Base-by-base conservation (phyloP, 1,140 invertebrate genomes). In the Philopotamus ludificatus region DNA sequence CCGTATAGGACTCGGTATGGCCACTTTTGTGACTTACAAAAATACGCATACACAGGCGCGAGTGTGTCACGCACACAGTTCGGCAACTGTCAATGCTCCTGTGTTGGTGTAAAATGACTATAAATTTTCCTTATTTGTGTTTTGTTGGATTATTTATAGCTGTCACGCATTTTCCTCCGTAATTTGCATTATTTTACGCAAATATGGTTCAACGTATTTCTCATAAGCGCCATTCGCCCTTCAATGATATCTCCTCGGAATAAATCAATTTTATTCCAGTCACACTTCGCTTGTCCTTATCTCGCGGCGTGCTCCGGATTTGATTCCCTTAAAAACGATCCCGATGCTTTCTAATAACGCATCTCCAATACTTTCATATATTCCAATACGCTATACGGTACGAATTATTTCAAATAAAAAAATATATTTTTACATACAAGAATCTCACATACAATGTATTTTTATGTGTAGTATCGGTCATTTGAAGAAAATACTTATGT, bases 41-140 rank as follows among this genome's bases (percentile, higher is more conserved):
- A 49, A 49, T 49, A 49, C 15, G 47, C 47, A 21, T 49, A 21
- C 3, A 21, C 39, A 8, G 18, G 26, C 21, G 51, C 34, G 20
- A 10, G 54, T 57, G 26, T 42, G 54, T 57, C 54, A 39, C 15
- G 15, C 47, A 34, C 21, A n/a, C 53, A 34, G 4, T 12, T 7
- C 28, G 28, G 28, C 28, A 7, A 4, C 28, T 34, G 28, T 34
- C 28, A 34, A 34, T 34, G 53, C 53, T n/a, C 22, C 20, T 18
- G 57, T 47, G 57, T 26, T n/a, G n/a, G 42, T 42, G 44, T 44
- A 44, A 21, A 60, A 47, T 60, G 57, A 60, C 60, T 50, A 51
- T 67, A 67, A 67, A 67, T 67, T 67, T 63, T 53, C 51, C 60
- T 67, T 67, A 67, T 51, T 67, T 67, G 59, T 63, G 60, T 57